Base-by-base conservation (phyloP, 2,888 invertebrate species). In the Antitype chi region DNA sequence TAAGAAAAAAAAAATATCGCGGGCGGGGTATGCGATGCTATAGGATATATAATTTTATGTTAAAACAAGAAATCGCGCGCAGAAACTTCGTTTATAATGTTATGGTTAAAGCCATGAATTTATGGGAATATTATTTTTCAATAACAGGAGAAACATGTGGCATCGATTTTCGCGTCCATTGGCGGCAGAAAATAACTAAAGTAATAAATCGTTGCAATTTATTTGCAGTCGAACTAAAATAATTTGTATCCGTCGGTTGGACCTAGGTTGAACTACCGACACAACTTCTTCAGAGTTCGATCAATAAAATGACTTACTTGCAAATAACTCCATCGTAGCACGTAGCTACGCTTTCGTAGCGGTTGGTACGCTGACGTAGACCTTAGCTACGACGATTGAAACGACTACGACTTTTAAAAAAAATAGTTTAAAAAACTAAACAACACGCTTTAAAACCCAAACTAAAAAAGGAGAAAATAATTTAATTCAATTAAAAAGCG, bases 301-400 rank as follows among this genome's bases (percentile, higher is more conserved):
- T 6, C 1, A 20, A n/a, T n/a, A n/a, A n/a, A n/a, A n/a, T n/a
- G n/a, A n/a, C n/a, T n/a, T 49, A 38, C 2, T 47, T 25, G 64
- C 47, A 25, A 66, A 49, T 8, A 23, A 28, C 8, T 28, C 8
- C 9, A 17, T n/a, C 17, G 32, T 32, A 74, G 25, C 47, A 25
- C 23, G 25, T 15, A 23, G 38, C 25, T n/a, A 28, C 13, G 11
- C 38, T 28, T 2, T 28, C 47, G 32, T 49, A 70, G 70, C 47
- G 4, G 6, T 9, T n/a, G 62, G 70, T 70, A 76, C 60, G 74
- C 23, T 17, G 13, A 2, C 17, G 74, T 57, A 73, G 47, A 32
- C 32, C 53, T 23, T 43, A 20, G 60, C 74, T 63, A 47, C 32
- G 17, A 47, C n/a, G 17, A 23, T 47, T 23, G n/a, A n/a, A n/a